phyloP scores from a whole-genome alignment of 2,797 vertebrate genomes.

The Emys orbicularis region DNA sequence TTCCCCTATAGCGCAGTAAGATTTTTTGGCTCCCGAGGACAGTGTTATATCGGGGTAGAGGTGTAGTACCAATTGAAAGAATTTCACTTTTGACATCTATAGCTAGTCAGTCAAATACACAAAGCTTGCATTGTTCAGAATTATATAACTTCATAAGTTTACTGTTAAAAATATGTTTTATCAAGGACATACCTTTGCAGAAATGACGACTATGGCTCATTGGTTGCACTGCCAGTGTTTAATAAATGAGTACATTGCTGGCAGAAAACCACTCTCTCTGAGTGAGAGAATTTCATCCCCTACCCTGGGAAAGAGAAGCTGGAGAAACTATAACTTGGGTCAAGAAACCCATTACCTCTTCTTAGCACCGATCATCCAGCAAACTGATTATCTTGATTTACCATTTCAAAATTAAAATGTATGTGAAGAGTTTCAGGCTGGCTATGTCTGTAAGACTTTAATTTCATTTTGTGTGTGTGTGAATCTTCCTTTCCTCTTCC shows the following conservation, averaged over 20 bases:
- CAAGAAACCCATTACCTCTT: background rate
- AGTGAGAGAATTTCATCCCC: background rate
- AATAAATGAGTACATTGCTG: background rate
- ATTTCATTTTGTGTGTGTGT: background rate
- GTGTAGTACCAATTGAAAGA: too few relatives aligned
- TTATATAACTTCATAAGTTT: background rate
- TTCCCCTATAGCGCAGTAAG: too few relatives aligned
- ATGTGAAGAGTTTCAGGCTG: background rate
- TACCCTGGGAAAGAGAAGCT: background rate
- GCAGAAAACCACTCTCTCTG: background rate
- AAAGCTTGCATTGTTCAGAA: background rate
- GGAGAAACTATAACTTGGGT: background rate
- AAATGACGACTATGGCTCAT: background rate
- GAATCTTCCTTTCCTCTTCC: accelerated
- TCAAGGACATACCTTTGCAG: background rate
- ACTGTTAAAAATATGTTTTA: background rate
- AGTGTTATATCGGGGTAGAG: too few relatives aligned
- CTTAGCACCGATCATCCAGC: background rate
- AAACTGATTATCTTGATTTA: background rate
- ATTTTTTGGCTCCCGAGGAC: too few relatives aligned
- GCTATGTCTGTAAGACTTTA: background rate
- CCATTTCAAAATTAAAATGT: background rate
- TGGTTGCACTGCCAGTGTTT: background rate
- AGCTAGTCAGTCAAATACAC: background rate
- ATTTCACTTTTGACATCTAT: background rate